phyloP scores from a whole-genome alignment of 2,113 vertebrate species.

The Mohoua ochrocephala region DNA sequence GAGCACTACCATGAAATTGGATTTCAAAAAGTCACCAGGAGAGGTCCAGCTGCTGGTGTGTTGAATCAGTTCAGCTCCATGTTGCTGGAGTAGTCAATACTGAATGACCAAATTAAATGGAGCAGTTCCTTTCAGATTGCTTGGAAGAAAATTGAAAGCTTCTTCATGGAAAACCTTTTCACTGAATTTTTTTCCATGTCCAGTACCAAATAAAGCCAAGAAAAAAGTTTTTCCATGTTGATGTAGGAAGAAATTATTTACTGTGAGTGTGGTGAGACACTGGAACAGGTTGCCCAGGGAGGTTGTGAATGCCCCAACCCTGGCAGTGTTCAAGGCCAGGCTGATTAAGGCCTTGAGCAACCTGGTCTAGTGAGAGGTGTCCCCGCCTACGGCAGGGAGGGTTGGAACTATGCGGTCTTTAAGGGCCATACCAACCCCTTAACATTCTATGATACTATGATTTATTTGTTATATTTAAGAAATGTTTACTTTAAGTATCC shows the following conservation, averaged over 20 bases:
- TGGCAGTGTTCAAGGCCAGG: not conserved
- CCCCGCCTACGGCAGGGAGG: not conserved
- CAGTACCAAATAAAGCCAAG: not conserved
- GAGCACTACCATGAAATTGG: not conserved
- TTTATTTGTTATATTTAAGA: not conserved
- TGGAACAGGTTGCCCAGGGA: not conserved
- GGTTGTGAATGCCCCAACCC: not conserved
- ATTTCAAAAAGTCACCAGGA: not conserved
- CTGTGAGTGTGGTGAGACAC: not conserved
- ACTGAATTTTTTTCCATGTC: not conserved
- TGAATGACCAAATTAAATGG: not conserved
- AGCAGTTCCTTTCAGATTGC: not conserved
- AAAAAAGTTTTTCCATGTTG: not conserved
- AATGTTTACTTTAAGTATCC: not conserved
- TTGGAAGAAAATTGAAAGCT: not conserved
- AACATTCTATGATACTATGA: not conserved
- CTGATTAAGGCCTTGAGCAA: not conserved
- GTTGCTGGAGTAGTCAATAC: not conserved
- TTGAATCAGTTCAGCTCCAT: not conserved
- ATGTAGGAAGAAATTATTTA: not conserved
- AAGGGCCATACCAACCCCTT: no score
- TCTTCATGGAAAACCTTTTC: not conserved
- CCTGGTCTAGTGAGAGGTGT: not conserved
- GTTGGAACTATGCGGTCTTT: not conserved
- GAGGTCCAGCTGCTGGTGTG: not conserved